Evolutionary conservation across 2,888 invertebrate species (phyloP).

Genomic region (Ellobium chinense): DNA sequence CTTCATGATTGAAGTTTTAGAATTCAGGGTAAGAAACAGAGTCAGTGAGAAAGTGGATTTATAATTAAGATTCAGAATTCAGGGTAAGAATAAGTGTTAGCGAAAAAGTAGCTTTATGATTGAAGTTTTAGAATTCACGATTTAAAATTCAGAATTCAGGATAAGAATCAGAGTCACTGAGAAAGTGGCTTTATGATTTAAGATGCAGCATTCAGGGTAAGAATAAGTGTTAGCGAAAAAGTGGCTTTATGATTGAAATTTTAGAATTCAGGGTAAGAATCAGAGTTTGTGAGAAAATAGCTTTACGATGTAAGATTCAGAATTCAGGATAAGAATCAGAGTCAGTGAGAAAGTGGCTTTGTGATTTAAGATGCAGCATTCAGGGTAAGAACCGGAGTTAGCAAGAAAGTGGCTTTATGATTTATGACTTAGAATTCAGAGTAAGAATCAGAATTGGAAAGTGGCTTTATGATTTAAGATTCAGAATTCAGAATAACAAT

Average conservation of each 20-base stretch:
- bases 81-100: conserved; percentile 53
- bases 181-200: too few species aligned
- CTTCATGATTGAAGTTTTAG: conserved; percentile 42
- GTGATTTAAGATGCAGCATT: conserved; percentile 46
- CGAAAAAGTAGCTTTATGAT: too few species aligned
- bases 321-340: conserved; percentile 52
- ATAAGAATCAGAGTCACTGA: too few species aligned
- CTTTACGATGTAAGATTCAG: conserved; percentile 40
- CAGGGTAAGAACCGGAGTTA: conserved; percentile 51
- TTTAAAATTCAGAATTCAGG: conserved; percentile 49
- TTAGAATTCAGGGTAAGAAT: conserved; percentile 53
- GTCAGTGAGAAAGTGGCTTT: too few species aligned
- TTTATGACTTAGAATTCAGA: conserved; percentile 49
- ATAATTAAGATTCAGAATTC: conserved; percentile 47
- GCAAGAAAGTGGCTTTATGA: too few species aligned
- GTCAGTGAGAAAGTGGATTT: too few species aligned
- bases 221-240: too few species aligned
- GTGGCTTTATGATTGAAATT: conserved; percentile 39
- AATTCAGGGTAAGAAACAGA: conserved; percentile 52
- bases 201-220: conserved; percentile 41
- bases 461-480: too few species aligned
- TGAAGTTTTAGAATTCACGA: too few species aligned
- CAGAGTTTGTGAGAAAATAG: too few species aligned
- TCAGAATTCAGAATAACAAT: conserved; percentile 53
- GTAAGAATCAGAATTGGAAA: too few species aligned